Evolutionary conservation across 2,113 vertebrate genomes (phyloP), one percentile per base, ranked within the genome.

Genomic region (Electrona antarctica): DNA sequence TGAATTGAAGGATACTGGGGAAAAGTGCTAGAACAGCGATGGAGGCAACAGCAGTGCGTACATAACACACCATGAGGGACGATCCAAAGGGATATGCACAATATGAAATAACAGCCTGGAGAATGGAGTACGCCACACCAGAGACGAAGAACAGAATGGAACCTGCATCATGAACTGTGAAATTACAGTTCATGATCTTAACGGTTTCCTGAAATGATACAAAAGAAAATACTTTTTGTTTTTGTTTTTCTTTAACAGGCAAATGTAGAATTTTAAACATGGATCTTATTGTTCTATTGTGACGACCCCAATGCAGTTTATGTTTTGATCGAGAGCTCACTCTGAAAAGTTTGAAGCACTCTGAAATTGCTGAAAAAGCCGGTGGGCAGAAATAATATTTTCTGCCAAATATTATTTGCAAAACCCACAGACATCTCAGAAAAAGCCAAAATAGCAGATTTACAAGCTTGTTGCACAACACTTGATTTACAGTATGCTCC

Each of bases 1-100:
- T 49, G 6, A 92, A 21, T 21, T 21, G 21, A 97, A 98, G 96
- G 98, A 98, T 99, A 98, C 96, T 96, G 69, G 94, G 93, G 63
- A 97, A 11, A 5, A 95, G 83, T 0, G 94, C 94, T 67, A 94
- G 7, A 0, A 80, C 60, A 14, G 95, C 94, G 8, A 97, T 11
- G 0, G 55, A 0, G 33, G 95, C 84, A 74, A 98, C 89, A 13
- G 41, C 7, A 67, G 90, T 74, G 12, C 96, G 94, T 1, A 80
- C 29, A 4, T 83, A 76, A 57, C 88, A 96, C 11, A 89, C 73
- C 3, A 9, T 0, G 3, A 69, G 64, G 6, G 92, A 93, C 72
- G 92, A 93, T 71, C 94, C 95, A 2, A 82, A 89, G 0, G 96
- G 96, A 73, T 72, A 88, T 2, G 88, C 87, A 7, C 64, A 83